Base-by-base conservation (phyloP, 2,888 invertebrate genomes). In the Catocala fraxini region DNA sequence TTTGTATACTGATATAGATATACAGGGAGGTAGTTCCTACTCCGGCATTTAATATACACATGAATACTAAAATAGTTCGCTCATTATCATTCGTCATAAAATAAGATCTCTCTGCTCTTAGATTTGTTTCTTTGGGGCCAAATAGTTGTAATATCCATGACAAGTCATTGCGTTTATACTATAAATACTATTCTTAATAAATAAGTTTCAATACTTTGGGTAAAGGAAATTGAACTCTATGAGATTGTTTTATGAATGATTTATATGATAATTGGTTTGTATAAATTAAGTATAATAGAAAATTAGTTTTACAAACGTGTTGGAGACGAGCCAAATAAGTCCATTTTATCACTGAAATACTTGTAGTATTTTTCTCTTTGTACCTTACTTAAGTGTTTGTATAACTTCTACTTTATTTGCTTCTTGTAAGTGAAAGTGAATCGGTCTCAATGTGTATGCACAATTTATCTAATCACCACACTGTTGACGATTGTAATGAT, bases 101-200 rank as follows among this genome's bases (percentile, higher is more conserved):
- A 86, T 83, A 81, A 83, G 87, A 89, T 91, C 87, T 89, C 84
- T 83, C 82, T 84, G 85, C 84, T 85, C 83, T 84, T 84, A 85
- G 84, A 87, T 87, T 89, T 83, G 84, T 91, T 92, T 91, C 88
- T 85, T 88, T 83, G 93, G 93, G 93, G 92, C 93, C 93, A 93
- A 93, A 92, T 93, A 93, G 90, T 81, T 91, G 73, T 89, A 82
- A 85, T 82, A 88, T 90, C 92, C 93, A 93, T 92, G 92, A 93
- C 92, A 91, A 92, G 90, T 90, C 90, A 90, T 86, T 86, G 86
- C 81, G 80, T 88, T 82, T 83, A 81, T 77, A 80, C 65, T 75
- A 73, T 71, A 77, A 66, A 66, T 75, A 72, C 70, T 75, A 79
- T 70, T 68, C 54, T 68, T 65, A 63, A 47, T 66, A 66, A 58